Conservation (phyloP, 1,140 invertebrate genomes). For the Rhyacophila brunnea region DNA sequence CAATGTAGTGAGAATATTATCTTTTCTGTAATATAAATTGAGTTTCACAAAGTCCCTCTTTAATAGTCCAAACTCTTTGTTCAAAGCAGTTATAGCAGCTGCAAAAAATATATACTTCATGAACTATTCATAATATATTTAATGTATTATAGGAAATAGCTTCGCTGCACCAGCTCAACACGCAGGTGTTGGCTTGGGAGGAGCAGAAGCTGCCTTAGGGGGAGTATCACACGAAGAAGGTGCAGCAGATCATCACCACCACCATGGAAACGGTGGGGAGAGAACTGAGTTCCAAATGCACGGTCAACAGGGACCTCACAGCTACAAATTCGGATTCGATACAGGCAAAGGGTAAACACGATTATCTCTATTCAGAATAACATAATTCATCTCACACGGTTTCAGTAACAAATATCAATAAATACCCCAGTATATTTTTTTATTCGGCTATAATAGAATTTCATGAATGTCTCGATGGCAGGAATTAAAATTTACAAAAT, state of each 20-base stretch:
- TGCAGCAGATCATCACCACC: conserved; percentile 4
- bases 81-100: neutral
- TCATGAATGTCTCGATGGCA: too few relatives aligned
- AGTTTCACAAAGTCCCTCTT: too few relatives aligned
- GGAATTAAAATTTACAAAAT: too few relatives aligned
- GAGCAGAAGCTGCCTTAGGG: neutral
- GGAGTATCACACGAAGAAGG: conserved; percentile 3
- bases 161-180: conserved; percentile 15
- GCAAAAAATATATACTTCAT: neutral
- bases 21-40: too few relatives aligned
- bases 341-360: conserved; percentile 83
- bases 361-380: too few relatives aligned
- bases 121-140: neutral
- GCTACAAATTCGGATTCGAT: conserved; percentile 85
- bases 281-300: conserved; percentile 57
- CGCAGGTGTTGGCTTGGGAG: neutral
- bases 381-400: too few relatives aligned
- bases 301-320: conserved; percentile 77
- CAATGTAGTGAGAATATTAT: too few relatives aligned
- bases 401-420: too few relatives aligned
- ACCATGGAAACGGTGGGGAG: conserved; percentile 36
- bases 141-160: conserved; percentile 8
- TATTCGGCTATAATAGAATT: too few relatives aligned
- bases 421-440: too few relatives aligned
- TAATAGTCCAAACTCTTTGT: neutral